These are phyloP conservation scores for Hormiphora californensis DNA, from an alignment of 37 sponge, comb jelly and placozoan genomes.

Conservation along the genomic window DNA sequence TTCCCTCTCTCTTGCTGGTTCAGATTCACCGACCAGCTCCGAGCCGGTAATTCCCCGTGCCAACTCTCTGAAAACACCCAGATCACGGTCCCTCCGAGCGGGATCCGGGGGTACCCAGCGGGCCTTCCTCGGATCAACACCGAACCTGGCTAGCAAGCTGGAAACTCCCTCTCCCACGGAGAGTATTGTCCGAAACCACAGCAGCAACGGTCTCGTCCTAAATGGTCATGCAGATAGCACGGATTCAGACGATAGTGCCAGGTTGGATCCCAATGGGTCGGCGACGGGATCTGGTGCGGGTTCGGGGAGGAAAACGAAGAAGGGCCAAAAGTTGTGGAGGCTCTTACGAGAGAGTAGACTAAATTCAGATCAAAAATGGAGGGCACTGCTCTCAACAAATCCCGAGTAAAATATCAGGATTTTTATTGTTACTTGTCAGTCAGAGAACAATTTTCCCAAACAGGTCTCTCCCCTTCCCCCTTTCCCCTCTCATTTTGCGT, in stretches of 20 bases:
- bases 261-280: background rate
- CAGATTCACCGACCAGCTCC: background rate
- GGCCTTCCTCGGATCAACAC: background rate
- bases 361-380: slow-evolving; percentile 44
- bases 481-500: too few species aligned
- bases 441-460: too few species aligned
- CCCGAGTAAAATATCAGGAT: too few species aligned
- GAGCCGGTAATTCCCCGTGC: background rate
- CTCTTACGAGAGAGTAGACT: slow-evolving; percentile 40
- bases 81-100: background rate
- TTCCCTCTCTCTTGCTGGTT: background rate
- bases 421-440: too few species aligned
- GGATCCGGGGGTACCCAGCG: background rate
- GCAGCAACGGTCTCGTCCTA: background rate
- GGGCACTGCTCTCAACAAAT: slow-evolving; percentile 28
- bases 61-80: slow-evolving; percentile 33
- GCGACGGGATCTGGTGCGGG: slow-evolving; percentile 4
- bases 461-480: too few species aligned
- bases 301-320: slow-evolving; percentile 8
- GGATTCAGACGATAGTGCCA: background rate
- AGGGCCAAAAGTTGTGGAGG: slow-evolving; percentile 39
- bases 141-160: background rate
- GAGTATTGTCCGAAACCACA: background rate
- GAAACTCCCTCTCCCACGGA: background rate
- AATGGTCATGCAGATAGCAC: background rate